These are phyloP conservation scores for Channa striata DNA, from an alignment of 2,797 vertebrate species.

Conservation along the genomic window DNA sequence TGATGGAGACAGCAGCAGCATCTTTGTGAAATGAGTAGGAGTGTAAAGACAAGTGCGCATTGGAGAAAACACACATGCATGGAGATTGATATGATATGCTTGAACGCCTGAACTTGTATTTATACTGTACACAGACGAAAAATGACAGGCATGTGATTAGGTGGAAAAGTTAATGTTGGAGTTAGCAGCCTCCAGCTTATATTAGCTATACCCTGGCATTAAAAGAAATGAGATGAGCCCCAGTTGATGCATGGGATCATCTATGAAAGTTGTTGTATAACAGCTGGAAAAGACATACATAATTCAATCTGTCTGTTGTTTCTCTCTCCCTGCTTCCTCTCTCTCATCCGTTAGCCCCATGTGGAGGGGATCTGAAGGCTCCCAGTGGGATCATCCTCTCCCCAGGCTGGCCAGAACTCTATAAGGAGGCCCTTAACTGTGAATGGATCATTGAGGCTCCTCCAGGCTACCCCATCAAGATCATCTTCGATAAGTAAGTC, in stretches of 20 bases:
- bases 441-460: slow-evolving; percentile 98
- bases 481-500: slow-evolving; percentile 97
- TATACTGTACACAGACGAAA: slow-evolving; percentile 7
- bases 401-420: slow-evolving; percentile 99
- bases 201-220: slow-evolving; percentile 60
- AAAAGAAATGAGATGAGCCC: slow-evolving; percentile 65
- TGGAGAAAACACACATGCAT: background rate
- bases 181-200: slow-evolving; percentile 61
- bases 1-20: slow-evolving; percentile 27
- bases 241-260: slow-evolving; percentile 64
- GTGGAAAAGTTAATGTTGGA: slow-evolving; percentile 72
- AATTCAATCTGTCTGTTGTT: slow-evolving; percentile 53
- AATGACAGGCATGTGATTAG: slow-evolving; percentile 20
- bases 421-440: slow-evolving; percentile 98
- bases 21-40: slow-evolving; percentile 35
- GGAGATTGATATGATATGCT: background rate
- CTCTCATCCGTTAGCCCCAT: slow-evolving; percentile 87
- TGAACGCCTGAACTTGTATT: background rate
- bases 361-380: slow-evolving; percentile 95
- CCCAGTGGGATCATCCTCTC: slow-evolving; percentile 97
- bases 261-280: slow-evolving; percentile 63
- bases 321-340: slow-evolving; percentile 8
- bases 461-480: slow-evolving; percentile 99
- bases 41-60: slow-evolving; percentile 33
- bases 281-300: slow-evolving; percentile 59